These are phyloP conservation scores for Takifugu flavidus DNA, from an alignment of 2,113 vertebrate genomes.

Conservation along the genomic window DNA sequence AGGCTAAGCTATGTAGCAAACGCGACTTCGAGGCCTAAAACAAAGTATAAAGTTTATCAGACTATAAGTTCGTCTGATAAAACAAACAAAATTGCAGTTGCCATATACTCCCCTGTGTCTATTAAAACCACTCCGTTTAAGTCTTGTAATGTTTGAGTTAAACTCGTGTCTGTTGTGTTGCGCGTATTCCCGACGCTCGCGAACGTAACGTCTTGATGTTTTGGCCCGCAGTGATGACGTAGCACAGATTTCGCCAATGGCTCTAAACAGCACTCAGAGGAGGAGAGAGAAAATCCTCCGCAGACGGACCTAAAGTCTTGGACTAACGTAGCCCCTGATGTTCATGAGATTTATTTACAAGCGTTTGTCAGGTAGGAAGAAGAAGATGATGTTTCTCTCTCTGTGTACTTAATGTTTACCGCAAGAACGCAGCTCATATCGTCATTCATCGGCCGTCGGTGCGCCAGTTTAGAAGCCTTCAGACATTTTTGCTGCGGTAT, in stretches of 20 bases:
- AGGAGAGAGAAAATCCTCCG: constrained; percentile 27
- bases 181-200: constrained; percentile 8
- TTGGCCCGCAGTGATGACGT: constrained; percentile 65
- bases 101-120: neutral
- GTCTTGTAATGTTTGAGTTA: neutral
- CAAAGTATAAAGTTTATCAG: too few relatives aligned
- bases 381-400: neutral
- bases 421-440: neutral
- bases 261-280: constrained; percentile 26
- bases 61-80: too few relatives aligned
- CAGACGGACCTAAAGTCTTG: constrained; percentile 1
- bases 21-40: neutral
- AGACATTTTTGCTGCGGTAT: neutral
- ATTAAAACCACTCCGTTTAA: neutral
- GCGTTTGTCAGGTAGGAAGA: constrained; percentile 68
- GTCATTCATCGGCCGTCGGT: constrained; percentile 6
- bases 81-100: too few relatives aligned
- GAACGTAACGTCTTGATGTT: constrained; percentile 31
- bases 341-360: constrained; percentile 65
- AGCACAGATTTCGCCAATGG: constrained; percentile 36
- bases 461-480: neutral
- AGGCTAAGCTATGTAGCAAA: neutral
- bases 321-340: constrained; percentile 51
- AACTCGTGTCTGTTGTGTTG: constrained; percentile 1
- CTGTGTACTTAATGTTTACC: neutral